Conservation (phyloP, 2,888 invertebrate species). For the Drosophila pseudotalamancana region DNA sequence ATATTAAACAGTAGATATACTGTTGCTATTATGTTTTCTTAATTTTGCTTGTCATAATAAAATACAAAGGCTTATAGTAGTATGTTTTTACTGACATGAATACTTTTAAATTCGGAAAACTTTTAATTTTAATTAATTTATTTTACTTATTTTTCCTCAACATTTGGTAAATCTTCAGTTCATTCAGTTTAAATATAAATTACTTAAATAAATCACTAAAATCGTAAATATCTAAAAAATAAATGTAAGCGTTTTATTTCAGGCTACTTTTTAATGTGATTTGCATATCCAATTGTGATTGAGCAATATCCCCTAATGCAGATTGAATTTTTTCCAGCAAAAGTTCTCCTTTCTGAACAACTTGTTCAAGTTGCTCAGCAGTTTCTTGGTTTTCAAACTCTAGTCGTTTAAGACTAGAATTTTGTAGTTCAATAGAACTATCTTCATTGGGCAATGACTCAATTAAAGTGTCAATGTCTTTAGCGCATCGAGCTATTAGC, state of each 20-base stretch:
- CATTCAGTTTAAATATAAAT: background rate
- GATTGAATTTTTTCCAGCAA: conserved; percentile 94
- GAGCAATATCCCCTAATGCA: conserved; percentile 96
- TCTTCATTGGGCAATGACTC: conserved; percentile 98
- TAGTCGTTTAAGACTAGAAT: conserved; percentile 90
- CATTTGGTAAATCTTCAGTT: too few species aligned
- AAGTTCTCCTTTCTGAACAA: conserved; percentile 94
- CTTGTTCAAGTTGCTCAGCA: conserved; percentile 92
- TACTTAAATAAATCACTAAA: background rate
- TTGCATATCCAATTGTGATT: conserved; percentile 93
- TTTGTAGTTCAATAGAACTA: conserved; percentile 96
- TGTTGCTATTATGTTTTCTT: too few species aligned
- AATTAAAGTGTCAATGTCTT: conserved; percentile 98
- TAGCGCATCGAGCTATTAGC: conserved; percentile 97
- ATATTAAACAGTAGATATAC: too few species aligned
- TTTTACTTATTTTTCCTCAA: too few species aligned
- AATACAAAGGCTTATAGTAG: too few species aligned
- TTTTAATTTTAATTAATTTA: too few species aligned
- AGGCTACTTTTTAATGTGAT: conserved; percentile 43
- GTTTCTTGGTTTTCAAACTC: conserved; percentile 97
- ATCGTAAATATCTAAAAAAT: background rate
- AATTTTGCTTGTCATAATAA: too few species aligned
- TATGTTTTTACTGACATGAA: too few species aligned
- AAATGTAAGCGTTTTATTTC: conserved; percentile 10
- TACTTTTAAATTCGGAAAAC: too few species aligned